These are phyloP conservation scores for Pangasius mekongensis DNA, from an alignment of 2,797 vertebrate species.

Conservation along the genomic window DNA sequence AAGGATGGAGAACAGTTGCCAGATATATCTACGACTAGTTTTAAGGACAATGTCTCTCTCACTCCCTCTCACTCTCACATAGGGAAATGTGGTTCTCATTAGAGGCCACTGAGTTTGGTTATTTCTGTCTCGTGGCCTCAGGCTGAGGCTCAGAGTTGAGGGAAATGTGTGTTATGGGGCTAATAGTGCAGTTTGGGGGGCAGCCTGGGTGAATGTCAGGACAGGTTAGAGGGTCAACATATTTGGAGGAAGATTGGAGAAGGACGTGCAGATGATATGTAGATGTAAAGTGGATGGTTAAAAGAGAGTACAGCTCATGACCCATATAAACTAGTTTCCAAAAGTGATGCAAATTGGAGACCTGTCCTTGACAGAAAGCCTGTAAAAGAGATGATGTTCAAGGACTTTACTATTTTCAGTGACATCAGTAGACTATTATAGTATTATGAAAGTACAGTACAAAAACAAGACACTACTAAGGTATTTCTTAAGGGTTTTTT, in stretches of 20 bases:
- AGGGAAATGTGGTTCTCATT: conserved; percentile 82
- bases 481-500: neutral
- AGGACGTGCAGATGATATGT: neutral
- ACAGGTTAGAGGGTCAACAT: conserved; percentile 45
- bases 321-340: conserved; percentile 69
- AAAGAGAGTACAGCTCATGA: conserved; percentile 48
- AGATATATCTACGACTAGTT: conserved; percentile 19
- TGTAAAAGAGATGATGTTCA: neutral
- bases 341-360: neutral
- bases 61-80: neutral
- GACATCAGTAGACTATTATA: neutral
- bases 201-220: conserved; percentile 37
- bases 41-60: conserved; percentile 31
- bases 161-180: conserved; percentile 39
- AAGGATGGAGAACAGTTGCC: conserved; percentile 30
- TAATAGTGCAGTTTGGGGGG: conserved; percentile 40
- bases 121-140: conserved; percentile 56
- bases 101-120: conserved; percentile 60
- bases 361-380: no score
- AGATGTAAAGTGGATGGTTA: neutral
- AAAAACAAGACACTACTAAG: neutral
- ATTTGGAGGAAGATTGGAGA: conserved; percentile 13
- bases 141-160: conserved; percentile 37
- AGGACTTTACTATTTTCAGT: neutral
- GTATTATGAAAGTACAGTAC: neutral